These are phyloP conservation scores for Drosophila asahinai DNA, from an alignment of 1,140 invertebrate species.

Conservation along the genomic window DNA sequence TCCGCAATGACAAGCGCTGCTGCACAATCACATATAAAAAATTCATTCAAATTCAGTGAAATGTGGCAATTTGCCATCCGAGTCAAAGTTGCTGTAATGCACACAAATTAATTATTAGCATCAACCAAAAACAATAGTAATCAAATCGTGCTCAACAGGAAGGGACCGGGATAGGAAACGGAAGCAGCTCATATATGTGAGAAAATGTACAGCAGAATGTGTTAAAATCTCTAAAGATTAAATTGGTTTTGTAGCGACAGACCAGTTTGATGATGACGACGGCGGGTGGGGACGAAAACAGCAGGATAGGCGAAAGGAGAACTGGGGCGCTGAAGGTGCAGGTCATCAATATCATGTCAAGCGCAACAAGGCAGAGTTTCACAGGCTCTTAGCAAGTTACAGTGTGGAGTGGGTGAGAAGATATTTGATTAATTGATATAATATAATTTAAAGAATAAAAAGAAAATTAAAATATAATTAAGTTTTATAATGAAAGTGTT, in stretches of 20 bases:
- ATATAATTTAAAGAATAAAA: background rate
- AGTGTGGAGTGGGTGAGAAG: conserved; percentile 14
- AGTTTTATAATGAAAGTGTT: too few relatives aligned
- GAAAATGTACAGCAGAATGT: conserved; percentile 45
- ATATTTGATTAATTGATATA: background rate
- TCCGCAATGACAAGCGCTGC: conserved; percentile 3
- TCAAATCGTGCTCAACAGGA: conserved; percentile 21
- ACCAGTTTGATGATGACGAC: conserved; percentile 18
- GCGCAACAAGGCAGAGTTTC: conserved; percentile 54
- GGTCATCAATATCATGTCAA: conserved; percentile 77
- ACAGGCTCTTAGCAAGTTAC: conserved; percentile 33
- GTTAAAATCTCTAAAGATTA: conserved; percentile 79
- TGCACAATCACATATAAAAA: conserved; percentile 49
- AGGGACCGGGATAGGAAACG: conserved; percentile 46
- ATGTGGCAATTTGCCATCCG: conserved; percentile 39
- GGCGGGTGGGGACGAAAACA: background rate
- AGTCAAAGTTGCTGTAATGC: conserved; percentile 50
- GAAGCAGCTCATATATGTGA: conserved; percentile 27
- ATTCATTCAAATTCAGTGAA: conserved; percentile 65
- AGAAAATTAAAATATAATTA: background rate
- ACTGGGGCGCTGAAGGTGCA: conserved; percentile 10
- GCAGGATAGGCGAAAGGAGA: background rate
- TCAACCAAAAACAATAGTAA: conserved; percentile 32
- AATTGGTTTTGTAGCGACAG: conserved; percentile 56
- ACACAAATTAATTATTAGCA: conserved; percentile 75